Conservation (phyloP, 2,888 invertebrate species). For the Lordiphosa fenestrarum region DNA sequence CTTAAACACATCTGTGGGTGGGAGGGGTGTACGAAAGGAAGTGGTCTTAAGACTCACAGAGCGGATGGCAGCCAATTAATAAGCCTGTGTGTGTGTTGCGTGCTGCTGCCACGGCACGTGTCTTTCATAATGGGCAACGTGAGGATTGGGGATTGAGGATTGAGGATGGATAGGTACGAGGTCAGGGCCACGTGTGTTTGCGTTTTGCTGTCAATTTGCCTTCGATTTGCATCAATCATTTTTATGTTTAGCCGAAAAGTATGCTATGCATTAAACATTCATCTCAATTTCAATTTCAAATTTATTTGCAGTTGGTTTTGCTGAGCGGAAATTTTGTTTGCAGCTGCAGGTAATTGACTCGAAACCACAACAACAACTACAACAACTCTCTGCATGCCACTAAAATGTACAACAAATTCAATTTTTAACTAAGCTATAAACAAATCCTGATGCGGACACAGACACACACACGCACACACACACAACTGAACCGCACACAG, state of each 20-base stretch:
- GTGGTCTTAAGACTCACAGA: conserved; percentile 5
- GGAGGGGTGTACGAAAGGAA: too few relatives aligned
- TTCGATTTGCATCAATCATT: too few relatives aligned
- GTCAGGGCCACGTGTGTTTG: conserved; percentile 6
- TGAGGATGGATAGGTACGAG: conserved; percentile 26
- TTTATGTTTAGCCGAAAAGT: too few relatives aligned
- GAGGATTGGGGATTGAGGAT: conserved; percentile 6
- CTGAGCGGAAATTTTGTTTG: conserved; percentile 6
- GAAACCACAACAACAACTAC: conserved; percentile 1
- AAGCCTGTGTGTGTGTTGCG: conserved; percentile 19
- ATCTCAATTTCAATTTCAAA: too few relatives aligned
- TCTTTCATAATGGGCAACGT: conserved; percentile 29
- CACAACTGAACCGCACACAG: too few relatives aligned
- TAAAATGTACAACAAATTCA: conserved; percentile 1
- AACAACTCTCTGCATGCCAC: conserved; percentile 27
- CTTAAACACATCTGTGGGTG: too few relatives aligned
- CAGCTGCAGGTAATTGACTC: conserved; percentile 5
- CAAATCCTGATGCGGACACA: too few relatives aligned
- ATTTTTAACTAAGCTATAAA: too few relatives aligned
- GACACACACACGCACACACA: conserved; percentile 4
- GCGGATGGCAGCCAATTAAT: conserved; percentile 43
- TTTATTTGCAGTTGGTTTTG: too few relatives aligned
- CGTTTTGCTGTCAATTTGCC: not conserved
- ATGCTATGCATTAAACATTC: too few relatives aligned
- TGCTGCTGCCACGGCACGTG: conserved; percentile 39